phyloP scores from a whole-genome alignment of 2,797 vertebrate species.

The Pseudocheirus occidentalis region DNA sequence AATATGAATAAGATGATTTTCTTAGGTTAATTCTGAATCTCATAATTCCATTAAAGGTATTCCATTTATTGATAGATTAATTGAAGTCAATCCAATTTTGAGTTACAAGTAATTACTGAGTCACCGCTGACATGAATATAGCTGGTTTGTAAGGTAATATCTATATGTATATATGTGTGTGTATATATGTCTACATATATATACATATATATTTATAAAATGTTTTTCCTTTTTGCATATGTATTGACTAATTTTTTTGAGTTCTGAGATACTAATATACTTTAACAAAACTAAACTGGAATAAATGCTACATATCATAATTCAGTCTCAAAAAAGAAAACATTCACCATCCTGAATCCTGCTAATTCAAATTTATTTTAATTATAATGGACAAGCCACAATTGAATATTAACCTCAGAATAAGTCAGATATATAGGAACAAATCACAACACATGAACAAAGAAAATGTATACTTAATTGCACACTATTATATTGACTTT shows the following conservation, averaged over 20 bases:
- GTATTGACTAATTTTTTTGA: constrained; percentile 51
- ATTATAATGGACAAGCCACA: constrained; percentile 59
- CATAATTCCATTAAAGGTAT: constrained; percentile 76
- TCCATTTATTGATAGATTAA: constrained; percentile 76
- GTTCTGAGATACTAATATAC: constrained; percentile 16
- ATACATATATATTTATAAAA: not conserved
- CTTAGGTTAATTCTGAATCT: constrained; percentile 72
- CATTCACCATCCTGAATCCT: constrained; percentile 30
- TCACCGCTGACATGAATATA: constrained; percentile 67
- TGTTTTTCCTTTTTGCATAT: constrained; percentile 37
- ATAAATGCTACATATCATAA: constrained; percentile 20
- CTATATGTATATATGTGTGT: not conserved
- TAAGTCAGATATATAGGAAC: constrained; percentile 47
- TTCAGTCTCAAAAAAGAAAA: constrained; percentile 50
- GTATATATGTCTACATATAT: too few relatives aligned
- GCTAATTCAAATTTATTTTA: constrained; percentile 42
- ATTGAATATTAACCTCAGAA: constrained; percentile 66
- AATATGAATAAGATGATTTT: constrained; percentile 69
- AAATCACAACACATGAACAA: constrained; percentile 33
- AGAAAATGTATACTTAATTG: not conserved
- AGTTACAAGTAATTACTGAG: constrained; percentile 67
- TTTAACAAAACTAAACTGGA: constrained; percentile 53
- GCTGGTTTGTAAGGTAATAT: constrained; percentile 60
- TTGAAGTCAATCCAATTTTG: constrained; percentile 73
- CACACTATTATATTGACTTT: not conserved